These are phyloP conservation scores for Pithys albifrons DNA, from an alignment of 2,113 vertebrate species.

Conservation along the genomic window DNA sequence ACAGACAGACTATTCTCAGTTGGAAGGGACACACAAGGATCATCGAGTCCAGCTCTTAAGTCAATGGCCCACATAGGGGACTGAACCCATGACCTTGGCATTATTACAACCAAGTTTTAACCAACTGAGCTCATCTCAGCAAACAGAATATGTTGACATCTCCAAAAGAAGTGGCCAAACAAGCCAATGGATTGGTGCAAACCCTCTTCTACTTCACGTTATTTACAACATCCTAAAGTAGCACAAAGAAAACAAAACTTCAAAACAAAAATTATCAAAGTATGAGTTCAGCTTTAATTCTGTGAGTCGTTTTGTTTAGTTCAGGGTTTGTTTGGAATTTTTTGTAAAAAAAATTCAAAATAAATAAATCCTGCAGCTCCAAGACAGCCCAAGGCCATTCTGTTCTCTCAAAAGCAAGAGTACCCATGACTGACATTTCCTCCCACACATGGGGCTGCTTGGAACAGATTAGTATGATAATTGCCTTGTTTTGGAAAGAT, in stretches of 20 bases:
- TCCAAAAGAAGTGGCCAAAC: background rate
- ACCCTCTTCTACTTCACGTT: background rate
- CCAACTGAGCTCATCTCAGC: too few relatives aligned
- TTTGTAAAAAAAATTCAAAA: background rate
- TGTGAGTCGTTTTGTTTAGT: background rate
- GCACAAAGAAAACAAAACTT: background rate
- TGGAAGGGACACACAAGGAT: too few relatives aligned
- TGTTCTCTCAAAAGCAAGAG: background rate
- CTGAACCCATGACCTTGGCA: too few relatives aligned
- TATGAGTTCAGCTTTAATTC: background rate
- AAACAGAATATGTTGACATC: background rate
- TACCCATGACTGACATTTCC: background rate
- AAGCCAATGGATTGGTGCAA: background rate
- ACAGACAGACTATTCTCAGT: too few relatives aligned
- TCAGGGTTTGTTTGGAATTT: background rate
- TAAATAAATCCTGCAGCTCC: background rate
- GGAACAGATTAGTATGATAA: background rate
- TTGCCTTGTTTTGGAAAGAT: constrained; percentile 23
- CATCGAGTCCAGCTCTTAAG: too few relatives aligned
- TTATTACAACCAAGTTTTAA: too few relatives aligned
- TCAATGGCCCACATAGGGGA: too few relatives aligned
- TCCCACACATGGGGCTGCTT: background rate
- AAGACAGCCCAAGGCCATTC: background rate
- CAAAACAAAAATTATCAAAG: background rate
- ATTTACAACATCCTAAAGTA: background rate